Evolutionary conservation across 2,888 invertebrate genomes (phyloP), one percentile per base, ranked within the genome.

Genomic region (Bibio marci): DNA sequence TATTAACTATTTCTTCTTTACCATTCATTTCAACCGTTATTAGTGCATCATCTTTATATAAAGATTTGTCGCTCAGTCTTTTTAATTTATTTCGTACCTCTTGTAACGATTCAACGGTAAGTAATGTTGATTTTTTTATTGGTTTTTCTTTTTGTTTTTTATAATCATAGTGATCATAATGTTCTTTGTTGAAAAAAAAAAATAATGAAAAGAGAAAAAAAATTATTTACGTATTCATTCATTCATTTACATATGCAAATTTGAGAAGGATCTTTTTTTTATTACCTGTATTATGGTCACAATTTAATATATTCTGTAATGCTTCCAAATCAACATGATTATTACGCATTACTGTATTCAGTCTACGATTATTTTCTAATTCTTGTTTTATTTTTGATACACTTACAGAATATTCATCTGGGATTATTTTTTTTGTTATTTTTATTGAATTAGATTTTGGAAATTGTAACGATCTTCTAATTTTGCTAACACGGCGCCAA

Each of bases 401-500:
- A 45, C 64, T 70, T 11, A 69, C 69, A 2, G 59, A 62, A 42
- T 59, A 65, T 44, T 62, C 60, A 43, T 63, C 64, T 8, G 53
- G 39, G 1, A 57, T 59, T 28, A 55, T 50, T 13, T 41, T 17
- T 5, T 36, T 42, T 10, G 48, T 46, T 17, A 51, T 46, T n/a
- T 45, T 43, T 7, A 46, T 25, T 27, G 48, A 42, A n/a, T 48
- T 42, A 36, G 55, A 50, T 50, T 73, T 73, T 6, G 76, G 72
- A 53, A 76, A 73, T 51, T 80, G 76, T 46, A 80, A 62, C 4
- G 79, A 77, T 43, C 71, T 65, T 33, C 76, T 67, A 42, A 70
- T 61, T 48, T 71, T 71, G 12, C 76, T 76, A 36, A 73, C 70
- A 46, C 77, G 67, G 38, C 67, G 60, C 75, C 80, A 80, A 52